These are phyloP conservation scores for Egretta garzetta DNA, from an alignment of 2,113 vertebrate species.

Conservation along the genomic window DNA sequence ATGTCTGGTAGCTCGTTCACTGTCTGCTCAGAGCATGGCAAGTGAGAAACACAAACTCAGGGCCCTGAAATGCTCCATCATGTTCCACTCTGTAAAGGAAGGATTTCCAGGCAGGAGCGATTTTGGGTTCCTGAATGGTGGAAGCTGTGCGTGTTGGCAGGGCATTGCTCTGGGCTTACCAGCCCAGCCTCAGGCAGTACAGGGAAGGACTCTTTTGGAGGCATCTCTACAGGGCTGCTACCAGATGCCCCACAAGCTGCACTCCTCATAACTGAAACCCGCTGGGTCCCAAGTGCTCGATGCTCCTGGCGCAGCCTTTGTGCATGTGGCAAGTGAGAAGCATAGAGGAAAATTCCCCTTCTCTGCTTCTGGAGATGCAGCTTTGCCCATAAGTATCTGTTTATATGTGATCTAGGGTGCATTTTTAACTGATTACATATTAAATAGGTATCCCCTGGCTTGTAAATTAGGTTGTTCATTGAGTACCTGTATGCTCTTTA, in stretches of 20 bases:
- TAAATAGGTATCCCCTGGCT: neutral
- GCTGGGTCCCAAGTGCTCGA: neutral
- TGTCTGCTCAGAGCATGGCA: neutral
- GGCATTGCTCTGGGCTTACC: neutral
- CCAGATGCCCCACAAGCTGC: neutral
- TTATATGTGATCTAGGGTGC: neutral
- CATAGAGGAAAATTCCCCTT: neutral
- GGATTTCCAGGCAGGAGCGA: neutral
- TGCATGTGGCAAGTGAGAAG: neutral
- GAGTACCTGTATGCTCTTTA: neutral
- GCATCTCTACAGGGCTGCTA: neutral
- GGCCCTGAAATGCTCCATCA: neutral
- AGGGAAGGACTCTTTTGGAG: neutral
- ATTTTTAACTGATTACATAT: neutral
- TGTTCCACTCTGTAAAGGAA: neutral
- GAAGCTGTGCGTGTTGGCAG: accelerated
- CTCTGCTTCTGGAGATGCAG: neutral
- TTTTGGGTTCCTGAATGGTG: neutral
- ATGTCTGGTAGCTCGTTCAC: neutral
- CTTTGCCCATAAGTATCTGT: neutral
- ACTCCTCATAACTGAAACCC: neutral
- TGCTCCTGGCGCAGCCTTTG: neutral
- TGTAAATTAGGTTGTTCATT: neutral
- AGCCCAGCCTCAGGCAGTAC: neutral
- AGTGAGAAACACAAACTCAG: neutral